Conservation (phyloP, 2,888 invertebrate species). For the Mesoligia furuncula region DNA sequence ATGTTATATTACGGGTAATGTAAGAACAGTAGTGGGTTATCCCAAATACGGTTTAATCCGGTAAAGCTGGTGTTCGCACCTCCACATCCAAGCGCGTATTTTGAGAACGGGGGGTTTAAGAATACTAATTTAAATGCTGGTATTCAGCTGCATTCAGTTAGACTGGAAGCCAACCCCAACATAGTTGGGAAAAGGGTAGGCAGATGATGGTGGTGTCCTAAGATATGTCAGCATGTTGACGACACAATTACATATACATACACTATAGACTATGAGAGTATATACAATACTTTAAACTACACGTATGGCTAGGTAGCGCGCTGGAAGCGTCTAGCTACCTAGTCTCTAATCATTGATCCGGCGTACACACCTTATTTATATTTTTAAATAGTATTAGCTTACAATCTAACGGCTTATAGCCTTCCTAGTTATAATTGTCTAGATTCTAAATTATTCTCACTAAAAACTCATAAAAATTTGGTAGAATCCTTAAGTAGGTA, state of each 20-base stretch:
- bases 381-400: slow-evolving; percentile 12
- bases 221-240: not conserved
- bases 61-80: not conserved
- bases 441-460: slow-evolving; percentile 3
- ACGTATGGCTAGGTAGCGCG: not conserved
- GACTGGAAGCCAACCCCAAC: too few species aligned
- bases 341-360: slow-evolving; percentile 13
- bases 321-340: slow-evolving; percentile 13
- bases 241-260: not conserved
- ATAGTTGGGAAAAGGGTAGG: too few species aligned
- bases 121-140: not conserved
- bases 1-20: not conserved
- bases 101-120: not conserved
- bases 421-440: not conserved
- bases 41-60: not conserved
- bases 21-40: too few species aligned
- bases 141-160: too few species aligned
- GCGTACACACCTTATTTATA: not conserved
- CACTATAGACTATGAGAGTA: not conserved
- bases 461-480: not conserved
- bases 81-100: too few species aligned
- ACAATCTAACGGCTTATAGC: slow-evolving; percentile 11
- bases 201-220: not conserved
- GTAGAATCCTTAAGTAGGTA: not conserved
- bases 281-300: not conserved